Base-by-base conservation (phyloP, 2,888 invertebrate species). In the Campoplex nolae region DNA sequence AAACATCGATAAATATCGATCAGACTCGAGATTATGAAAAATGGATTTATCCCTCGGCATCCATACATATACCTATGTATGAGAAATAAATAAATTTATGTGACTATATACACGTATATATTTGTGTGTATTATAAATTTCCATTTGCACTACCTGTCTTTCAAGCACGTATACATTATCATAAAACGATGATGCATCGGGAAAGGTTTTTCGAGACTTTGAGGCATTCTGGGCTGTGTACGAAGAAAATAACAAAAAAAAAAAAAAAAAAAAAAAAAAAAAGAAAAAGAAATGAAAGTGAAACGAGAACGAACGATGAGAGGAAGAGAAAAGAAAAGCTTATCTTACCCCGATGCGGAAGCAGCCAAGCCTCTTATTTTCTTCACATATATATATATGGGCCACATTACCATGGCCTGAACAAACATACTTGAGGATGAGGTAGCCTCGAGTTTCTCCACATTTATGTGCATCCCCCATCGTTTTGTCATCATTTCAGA, bases 131-230 rank as follows among this genome's bases (percentile, higher is more conserved):
- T 68, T 85, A 78, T 78, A 74, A 82, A 83, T 79, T 85, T 85
- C 78, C 85, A 85, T 83, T 83, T 79, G 77, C 77, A 32, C n/a
- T 56, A 6, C 42, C 74, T 71, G 85, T 79, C 78, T 83, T 51
- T 68, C 67, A 45, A 78, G 77, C 78, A 83, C 82, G 78, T 78
- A 85, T 78, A 85, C 78, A 85, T 85, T 85, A 85, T 83, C 85
- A 83, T 85, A 83, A 85, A 85, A 85, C 74, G 82, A 85, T 85
- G 85, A 85, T 85, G 85, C 85, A 85, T 85, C 85, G 85, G 32
- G 73, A 75, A 79, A 71, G 85, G 54, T 78, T 79, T 70, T 70
- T 79, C 65, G 62, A 83, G 70, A 83, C 83, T 85, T 51, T 79
- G 51, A 78, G 65, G 70, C 78, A 65, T 45, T 18, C 70, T 45